Evolutionary conservation across 1,140 invertebrate species (phyloP), one percentile per base, ranked within the genome.

Genomic region (Stegodyphus mimosarum): DNA sequence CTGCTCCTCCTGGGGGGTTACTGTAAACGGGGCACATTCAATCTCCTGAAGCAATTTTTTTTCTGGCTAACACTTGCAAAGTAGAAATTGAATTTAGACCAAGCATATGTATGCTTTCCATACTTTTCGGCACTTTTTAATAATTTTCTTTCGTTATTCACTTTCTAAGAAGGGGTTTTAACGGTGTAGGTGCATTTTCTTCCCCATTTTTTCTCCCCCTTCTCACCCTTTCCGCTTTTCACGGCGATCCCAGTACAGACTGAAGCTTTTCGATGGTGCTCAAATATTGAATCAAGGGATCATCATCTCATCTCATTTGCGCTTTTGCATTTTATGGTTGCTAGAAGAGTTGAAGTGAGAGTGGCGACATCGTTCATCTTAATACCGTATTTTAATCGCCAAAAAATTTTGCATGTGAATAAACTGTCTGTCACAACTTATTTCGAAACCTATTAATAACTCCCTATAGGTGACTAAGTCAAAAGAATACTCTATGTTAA

Each of bases 201-300:
- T 4, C 9, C 15, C 15, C 55, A 15, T 60, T 60, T 15, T 60
- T 15, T 15, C 55, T 0, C 55, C 55, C 9, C 55, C 55, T 60
- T 2, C 55, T 60, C 55, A 15, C 55, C 15, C 9, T 60, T 60
- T 9, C 55, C 9, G 15, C 15, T 60, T 60, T 15, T 15, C 55
- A 9, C 55, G 15, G 9, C 55, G 9, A 9, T 15, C 9, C 55
- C 33, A 33, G 3, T 33, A 3, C 33, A 33, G 55, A 60, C 55
- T 15, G 55, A 60, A 60, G 55, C 55, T 60, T 60, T 60, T 15
- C 9, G 55, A 60, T 60, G 55, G 55, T 15, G 55, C 15, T 60
- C 55, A 60, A 60, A 60, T 60, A 60, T 60, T 60, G 55, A 60
- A 60, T 60, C 55, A 60, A 60, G 55, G 55, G 55, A 60, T 60